Conservation (phyloP, 2,888 invertebrate species). For the Agrilus biguttatus region DNA sequence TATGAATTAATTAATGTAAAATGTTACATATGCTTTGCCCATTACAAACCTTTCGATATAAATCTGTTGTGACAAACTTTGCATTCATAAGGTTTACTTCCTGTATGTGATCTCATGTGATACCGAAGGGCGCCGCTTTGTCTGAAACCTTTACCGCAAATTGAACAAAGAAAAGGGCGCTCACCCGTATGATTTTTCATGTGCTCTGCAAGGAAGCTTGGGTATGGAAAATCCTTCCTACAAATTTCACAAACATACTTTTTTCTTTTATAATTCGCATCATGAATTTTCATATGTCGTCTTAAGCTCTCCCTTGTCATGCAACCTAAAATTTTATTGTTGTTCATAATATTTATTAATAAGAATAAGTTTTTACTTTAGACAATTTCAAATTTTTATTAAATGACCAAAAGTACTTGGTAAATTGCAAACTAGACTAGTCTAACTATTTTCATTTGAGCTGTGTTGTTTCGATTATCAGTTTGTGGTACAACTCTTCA, state of each 20-base stretch:
- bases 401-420: too few relatives aligned
- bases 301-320: constrained; percentile 24
- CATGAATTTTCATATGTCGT: constrained; percentile 25
- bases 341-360: neutral
- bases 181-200: constrained; percentile 29
- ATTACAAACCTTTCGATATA: constrained; percentile 10
- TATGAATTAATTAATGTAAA: neutral
- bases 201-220: constrained; percentile 24
- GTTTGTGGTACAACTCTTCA: too few relatives aligned
- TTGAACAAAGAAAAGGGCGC: constrained; percentile 25
- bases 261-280: constrained; percentile 20
- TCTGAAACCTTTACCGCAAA: constrained; percentile 26
- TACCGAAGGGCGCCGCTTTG: constrained; percentile 19
- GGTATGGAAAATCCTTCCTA: constrained; percentile 21
- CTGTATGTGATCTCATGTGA: constrained; percentile 17
- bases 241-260: constrained; percentile 22
- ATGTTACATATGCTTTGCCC: too few relatives aligned
- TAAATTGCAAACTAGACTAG: too few relatives aligned
- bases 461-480: too few relatives aligned
- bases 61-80: constrained; percentile 13
- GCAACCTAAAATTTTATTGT: constrained; percentile 18
- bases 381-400: too few relatives aligned
- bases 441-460: too few relatives aligned
- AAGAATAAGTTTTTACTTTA: neutral
- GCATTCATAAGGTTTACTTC: constrained; percentile 14